phyloP scores from a whole-genome alignment of 2,797 vertebrate genomes.

The Eurystomus glaucurus region DNA sequence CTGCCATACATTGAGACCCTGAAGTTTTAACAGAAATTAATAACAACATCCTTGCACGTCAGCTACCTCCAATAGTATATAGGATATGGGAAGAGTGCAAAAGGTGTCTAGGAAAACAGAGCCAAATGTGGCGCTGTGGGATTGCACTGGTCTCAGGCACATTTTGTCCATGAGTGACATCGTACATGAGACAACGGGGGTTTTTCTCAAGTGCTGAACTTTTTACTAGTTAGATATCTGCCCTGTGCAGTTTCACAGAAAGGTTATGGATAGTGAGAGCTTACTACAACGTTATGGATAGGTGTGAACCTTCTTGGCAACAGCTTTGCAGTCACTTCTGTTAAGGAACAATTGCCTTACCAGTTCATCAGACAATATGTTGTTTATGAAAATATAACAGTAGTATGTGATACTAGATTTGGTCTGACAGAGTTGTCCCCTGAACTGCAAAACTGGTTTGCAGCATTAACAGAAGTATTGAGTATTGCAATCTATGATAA shows the following conservation, averaged over 20 bases:
- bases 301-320: not conserved
- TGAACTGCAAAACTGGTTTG: not conserved
- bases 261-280: not conserved
- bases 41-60: not conserved
- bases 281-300: not conserved
- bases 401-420: not conserved
- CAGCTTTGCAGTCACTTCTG: not conserved
- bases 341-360: not conserved
- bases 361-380: not conserved
- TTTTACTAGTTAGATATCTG: not conserved
- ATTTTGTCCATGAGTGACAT: not conserved
- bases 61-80: not conserved
- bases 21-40: not conserved
- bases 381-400: not conserved
- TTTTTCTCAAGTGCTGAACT: not conserved
- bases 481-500: not conserved
- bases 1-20: not conserved
- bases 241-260: not conserved
- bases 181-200: rapidly evolving
- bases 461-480: not conserved
- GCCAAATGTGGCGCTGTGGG: not conserved
- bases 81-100: not conserved
- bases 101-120: not conserved
- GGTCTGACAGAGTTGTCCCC: not conserved
- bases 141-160: not conserved